Evolutionary conservation across 2,888 invertebrate genomes (phyloP).

Genomic region (Pterostichus madidus): DNA sequence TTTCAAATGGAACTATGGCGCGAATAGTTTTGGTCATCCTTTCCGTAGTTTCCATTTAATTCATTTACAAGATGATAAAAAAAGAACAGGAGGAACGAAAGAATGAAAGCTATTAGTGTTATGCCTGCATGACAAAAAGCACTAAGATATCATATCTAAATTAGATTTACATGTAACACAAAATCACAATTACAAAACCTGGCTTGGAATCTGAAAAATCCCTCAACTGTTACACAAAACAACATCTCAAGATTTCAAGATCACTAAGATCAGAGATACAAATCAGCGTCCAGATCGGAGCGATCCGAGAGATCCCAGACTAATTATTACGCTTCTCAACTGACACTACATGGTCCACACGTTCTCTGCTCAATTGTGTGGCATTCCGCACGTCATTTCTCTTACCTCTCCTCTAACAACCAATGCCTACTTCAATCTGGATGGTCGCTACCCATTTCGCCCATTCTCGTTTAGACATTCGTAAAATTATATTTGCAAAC

Average conservation of each 20-base stretch:
- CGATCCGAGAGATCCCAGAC: conserved; percentile 36
- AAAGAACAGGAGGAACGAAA: too few relatives aligned
- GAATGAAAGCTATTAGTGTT: too few relatives aligned
- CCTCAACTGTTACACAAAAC: conserved; percentile 10
- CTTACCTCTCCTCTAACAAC: not conserved
- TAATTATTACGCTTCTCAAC: conserved; percentile 55
- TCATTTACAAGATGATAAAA: too few relatives aligned
- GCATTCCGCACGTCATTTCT: conserved; percentile 55
- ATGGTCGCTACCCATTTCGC: not conserved
- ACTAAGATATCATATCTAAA: not conserved
- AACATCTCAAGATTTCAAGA: conserved; percentile 45
- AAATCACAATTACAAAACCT: conserved; percentile 41
- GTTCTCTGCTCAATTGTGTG: conserved; percentile 47
- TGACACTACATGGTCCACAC: conserved; percentile 45
- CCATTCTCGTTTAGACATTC: not conserved
- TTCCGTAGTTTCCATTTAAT: too few relatives aligned
- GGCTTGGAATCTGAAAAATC: conserved; percentile 28
- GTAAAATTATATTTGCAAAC: not conserved
- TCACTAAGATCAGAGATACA: conserved; percentile 27
- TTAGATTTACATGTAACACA: conserved; percentile 36
- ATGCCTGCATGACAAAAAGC: too few relatives aligned
- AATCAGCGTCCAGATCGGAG: conserved; percentile 36
- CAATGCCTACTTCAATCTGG: too few relatives aligned
- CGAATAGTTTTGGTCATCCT: too few relatives aligned
- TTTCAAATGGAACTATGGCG: too few relatives aligned